A percentile compares a stretch with the other conserved stretches of the same genome.
Evolutionary conservation across 2,113 vertebrate genomes (phyloP).

Genomic region (Cichladusa arquata): DNA sequence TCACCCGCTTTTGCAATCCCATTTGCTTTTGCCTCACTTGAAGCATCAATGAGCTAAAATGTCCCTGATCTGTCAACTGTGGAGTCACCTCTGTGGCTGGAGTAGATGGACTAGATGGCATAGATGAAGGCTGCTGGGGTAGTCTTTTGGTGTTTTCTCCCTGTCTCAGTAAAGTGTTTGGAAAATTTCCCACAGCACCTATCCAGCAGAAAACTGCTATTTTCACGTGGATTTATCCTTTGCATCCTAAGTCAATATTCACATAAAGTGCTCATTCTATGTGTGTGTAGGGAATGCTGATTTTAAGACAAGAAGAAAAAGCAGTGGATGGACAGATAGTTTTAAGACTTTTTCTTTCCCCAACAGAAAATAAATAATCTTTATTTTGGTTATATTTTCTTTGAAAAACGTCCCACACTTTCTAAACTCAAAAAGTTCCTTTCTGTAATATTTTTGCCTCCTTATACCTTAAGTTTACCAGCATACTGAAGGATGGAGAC

Average conservation of each 20-base stretch:
- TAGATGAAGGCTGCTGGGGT: neutral
- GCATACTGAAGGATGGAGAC: neutral
- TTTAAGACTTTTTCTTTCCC: neutral
- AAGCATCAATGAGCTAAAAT: neutral
- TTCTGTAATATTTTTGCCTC: neutral
- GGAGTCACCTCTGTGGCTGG: neutral
- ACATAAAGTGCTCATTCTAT: neutral
- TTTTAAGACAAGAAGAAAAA: neutral
- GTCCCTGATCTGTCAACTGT: neutral
- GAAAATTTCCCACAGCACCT: neutral
- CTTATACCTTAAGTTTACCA: neutral
- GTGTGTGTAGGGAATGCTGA: neutral
- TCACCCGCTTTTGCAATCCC: neutral
- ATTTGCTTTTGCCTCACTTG: neutral
- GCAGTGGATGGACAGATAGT: neutral
- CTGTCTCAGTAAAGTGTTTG: neutral
- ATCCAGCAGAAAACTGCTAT: neutral
- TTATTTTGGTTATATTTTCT: neutral
- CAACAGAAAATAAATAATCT: neutral
- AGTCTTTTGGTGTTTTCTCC: neutral
- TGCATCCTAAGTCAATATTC: neutral
- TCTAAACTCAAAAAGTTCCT: neutral
- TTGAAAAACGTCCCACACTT: neutral
- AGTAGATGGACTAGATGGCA: neutral
- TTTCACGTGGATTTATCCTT: neutral